Evolutionary conservation across 2,797 vertebrate species (phyloP), one percentile per base, ranked within the genome.

Genomic region (Sebastes wilsoni): DNA sequence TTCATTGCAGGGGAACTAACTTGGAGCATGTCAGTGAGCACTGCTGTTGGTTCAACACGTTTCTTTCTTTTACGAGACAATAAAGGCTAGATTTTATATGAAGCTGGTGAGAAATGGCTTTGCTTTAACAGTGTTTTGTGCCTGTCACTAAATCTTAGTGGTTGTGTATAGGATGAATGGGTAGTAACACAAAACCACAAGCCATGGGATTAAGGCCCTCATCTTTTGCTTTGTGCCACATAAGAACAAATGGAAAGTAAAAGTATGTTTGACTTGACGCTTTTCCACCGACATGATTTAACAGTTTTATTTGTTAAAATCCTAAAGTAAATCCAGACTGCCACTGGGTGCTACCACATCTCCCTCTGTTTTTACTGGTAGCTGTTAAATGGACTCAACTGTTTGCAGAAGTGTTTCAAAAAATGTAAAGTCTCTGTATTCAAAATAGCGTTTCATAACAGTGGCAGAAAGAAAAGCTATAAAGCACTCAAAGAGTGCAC

Each of bases 41-140:
- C 80, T 88, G 90, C 87, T 94, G 92, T 94, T 92, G 92, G 90
- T 94, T 93, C 92, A 89, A 92, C 93, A 93, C 70, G 88, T 92
- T 94, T 95, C 88, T 91, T 92, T 84, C 91, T 90, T 95, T 96
- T 95, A 96, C 62, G 94, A 94, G 92, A 94, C 94, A 92, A 95
- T 96, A 96, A 95, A 96, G 91, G 89, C 89, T 12, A 82, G 89
- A 93, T 93, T 95, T 95, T 95, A 95, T 95, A 94, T 88, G 91
- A 91, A 91, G 90, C 90, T 87, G 79, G 85, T 94, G 93, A 95
- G 90, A 86, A 94, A 95, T 95, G 93, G 92, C 93, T 95, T 93
- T 92, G 93, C 87, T 95, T 95, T 96, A 95, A 94, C 93, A 87
- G 91, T 94, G 92, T 94, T 95, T 94, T 88, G 93, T 79, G 79